Conservation (phyloP, 2,113 vertebrate genomes). For the Pristiophorus japonicus region DNA sequence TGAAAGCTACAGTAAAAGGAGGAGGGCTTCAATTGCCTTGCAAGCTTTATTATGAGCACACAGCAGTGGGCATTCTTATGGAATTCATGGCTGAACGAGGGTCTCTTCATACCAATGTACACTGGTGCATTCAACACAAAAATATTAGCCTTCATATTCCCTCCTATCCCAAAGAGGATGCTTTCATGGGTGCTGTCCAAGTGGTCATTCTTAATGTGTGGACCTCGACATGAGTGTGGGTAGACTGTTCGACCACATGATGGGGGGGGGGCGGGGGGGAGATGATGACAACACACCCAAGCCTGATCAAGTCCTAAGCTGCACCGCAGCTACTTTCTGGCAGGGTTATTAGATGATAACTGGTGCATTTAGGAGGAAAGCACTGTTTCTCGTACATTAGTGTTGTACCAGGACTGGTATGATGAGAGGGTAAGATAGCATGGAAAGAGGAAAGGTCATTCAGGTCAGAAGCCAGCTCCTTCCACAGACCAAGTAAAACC, state of each 20-base stretch:
- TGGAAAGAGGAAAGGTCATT: not conserved
- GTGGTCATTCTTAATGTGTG: not conserved
- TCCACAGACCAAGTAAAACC: not conserved
- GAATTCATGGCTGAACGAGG: not conserved
- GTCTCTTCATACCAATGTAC: not conserved
- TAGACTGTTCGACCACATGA: too few species aligned
- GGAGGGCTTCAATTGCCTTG: not conserved
- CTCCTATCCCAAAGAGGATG: not conserved
- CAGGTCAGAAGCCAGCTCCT: not conserved
- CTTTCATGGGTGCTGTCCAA: not conserved
- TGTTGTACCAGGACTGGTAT: too few species aligned
- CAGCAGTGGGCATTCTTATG: too few species aligned
- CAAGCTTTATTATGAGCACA: not conserved
- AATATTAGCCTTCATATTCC: not conserved
- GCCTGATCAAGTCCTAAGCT: too few species aligned
- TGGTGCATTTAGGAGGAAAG: too few species aligned
- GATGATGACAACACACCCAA: too few species aligned
- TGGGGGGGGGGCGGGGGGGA: too few species aligned
- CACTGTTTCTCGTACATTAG: too few species aligned
- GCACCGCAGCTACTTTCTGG: too few species aligned
- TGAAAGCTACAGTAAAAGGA: not conserved
- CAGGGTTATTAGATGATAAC: too few species aligned
- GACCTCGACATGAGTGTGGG: not conserved
- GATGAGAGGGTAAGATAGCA: not conserved
- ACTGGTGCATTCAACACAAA: not conserved